Evolutionary conservation across 1,140 invertebrate species (phyloP), one percentile per base, ranked within the genome.

Genomic region (Belonocnema kinseyi): DNA sequence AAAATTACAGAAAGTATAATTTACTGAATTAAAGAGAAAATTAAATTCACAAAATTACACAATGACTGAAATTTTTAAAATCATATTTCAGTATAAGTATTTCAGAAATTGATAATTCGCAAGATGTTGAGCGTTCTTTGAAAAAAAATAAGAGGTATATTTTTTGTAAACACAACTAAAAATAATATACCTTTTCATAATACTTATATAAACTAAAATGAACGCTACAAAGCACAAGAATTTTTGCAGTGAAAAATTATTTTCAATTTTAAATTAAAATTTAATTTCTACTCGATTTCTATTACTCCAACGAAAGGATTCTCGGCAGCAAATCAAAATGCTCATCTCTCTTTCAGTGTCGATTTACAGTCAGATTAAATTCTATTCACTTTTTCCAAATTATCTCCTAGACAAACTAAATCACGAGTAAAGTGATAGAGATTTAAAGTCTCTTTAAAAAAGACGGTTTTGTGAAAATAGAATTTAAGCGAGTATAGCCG

Each of bases 331-430:
- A 66, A 66, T 3, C 6, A 16, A 66, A 66, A 40, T 66, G 13
- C 26, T 66, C 7, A 66, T 33, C 26, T 66, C 21, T 40, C 58
- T 33, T 66, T 66, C 58, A 66, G 40, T 40, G 10, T 66, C 21
- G 58, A 66, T 66, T 66, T 66, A 66, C 13, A 66, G 58, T 66
- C 21, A 14, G 21, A 33, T 66, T 66, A 66, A 66, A 66, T 66
- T 66, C 58, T 21, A 61, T 61, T 61, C 58, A 33, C 33, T 26
- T 66, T 26, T 66, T 12, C 0, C 26, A 14, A 13, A 12, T 7
- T 3, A 6, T 1, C 16, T 8, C 13, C 6, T 7, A 56, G 21
- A 8, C 13, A 14, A 33, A 66, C n/a, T 66, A 21, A 66, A 33
- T 66, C 40, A 1, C 21, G 1, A 54, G 52, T 16, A 16, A 66